Evolutionary conservation across 2,888 invertebrate genomes (phyloP).

Genomic region (Dryocosmus kuriphilus): DNA sequence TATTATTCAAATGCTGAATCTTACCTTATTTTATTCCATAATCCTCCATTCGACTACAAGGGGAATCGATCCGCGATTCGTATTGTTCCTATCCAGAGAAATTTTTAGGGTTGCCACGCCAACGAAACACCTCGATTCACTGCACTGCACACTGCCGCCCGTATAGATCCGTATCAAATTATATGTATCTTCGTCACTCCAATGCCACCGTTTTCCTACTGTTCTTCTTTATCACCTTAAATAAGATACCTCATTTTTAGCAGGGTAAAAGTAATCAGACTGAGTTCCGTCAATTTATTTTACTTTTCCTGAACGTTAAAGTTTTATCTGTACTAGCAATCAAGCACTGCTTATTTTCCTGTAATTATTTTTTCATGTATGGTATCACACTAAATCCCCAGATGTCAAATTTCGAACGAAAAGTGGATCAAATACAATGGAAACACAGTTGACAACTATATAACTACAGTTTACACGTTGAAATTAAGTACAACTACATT

Average conservation of each 20-base stretch:
- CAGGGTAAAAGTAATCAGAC: neutral
- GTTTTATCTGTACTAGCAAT: too few relatives aligned
- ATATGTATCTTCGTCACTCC: slow-evolving; percentile 27
- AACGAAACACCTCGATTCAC: slow-evolving; percentile 61
- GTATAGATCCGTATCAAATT: slow-evolving; percentile 57
- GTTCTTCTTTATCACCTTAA: neutral
- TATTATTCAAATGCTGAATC: neutral
- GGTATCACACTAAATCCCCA: too few relatives aligned
- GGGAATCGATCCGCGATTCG: slow-evolving; percentile 1
- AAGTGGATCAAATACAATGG: too few relatives aligned
- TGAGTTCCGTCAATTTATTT: neutral
- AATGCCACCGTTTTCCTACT: neutral
- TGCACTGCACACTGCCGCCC: too few relatives aligned
- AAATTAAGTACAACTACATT: too few relatives aligned
- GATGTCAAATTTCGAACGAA: too few relatives aligned
- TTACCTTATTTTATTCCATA: slow-evolving; percentile 50
- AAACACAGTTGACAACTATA: too few relatives aligned
- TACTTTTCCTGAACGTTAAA: neutral
- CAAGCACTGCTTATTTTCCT: too few relatives aligned
- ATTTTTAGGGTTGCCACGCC: slow-evolving; percentile 58
- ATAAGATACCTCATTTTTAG: neutral
- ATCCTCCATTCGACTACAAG: slow-evolving; percentile 18
- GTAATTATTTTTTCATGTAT: too few relatives aligned
- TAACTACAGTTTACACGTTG: too few relatives aligned
- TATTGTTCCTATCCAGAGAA: slow-evolving; percentile 33